Percentiles rank a stretch among this genome's conserved stretches.
Evolutionary conservation across 2,797 vertebrate species (phyloP).

Genomic region (Hirundo rustica): DNA sequence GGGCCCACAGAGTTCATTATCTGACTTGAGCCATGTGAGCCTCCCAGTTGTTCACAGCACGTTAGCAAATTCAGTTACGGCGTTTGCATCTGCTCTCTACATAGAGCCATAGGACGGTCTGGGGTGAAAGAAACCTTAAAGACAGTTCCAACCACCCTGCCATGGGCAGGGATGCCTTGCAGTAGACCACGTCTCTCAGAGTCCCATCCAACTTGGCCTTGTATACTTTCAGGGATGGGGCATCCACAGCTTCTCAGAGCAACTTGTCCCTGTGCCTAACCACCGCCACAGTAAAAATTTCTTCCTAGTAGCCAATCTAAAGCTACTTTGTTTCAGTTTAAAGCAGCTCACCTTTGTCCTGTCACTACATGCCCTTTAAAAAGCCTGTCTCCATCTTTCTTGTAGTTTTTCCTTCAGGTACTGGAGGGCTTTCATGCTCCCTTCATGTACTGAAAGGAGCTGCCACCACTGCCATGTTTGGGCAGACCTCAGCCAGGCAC

Average conservation of each 20-base stretch:
- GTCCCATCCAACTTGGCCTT: neutral
- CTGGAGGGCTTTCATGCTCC: neutral
- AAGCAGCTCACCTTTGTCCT: neutral
- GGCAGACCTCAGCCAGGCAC: neutral
- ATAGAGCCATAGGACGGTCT: neutral
- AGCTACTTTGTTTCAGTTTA: neutral
- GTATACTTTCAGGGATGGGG: neutral
- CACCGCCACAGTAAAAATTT: neutral
- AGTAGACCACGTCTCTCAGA: neutral
- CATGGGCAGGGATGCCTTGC: neutral
- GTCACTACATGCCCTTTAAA: neutral
- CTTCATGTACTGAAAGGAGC: neutral
- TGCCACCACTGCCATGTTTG: neutral
- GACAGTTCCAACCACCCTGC: neutral
- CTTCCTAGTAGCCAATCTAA: neutral
- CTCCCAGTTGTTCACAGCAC: neutral
- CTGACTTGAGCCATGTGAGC: rapidly evolving
- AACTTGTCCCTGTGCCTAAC: neutral
- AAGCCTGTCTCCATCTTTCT: neutral
- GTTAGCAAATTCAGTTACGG: neutral
- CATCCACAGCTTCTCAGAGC: neutral
- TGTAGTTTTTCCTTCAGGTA: neutral
- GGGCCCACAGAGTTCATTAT: neutral
- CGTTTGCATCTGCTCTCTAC: neutral
- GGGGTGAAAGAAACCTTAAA: neutral